phyloP scores from a whole-genome alignment of 2,888 invertebrate species.

The Spodoptera littoralis region DNA sequence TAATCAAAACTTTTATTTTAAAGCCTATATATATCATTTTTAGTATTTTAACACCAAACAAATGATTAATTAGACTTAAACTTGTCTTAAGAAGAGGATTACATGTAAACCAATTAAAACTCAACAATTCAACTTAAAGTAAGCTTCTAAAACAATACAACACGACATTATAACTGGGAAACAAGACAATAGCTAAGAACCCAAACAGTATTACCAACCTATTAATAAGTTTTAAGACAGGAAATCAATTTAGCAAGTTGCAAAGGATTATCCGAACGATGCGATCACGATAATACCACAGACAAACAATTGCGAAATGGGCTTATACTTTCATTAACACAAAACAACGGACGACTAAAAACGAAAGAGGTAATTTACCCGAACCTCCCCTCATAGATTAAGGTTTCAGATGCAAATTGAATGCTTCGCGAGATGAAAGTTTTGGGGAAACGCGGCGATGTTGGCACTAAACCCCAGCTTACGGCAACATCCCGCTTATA shows the following conservation, averaged over 20 bases:
- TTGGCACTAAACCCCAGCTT: conserved; percentile 63
- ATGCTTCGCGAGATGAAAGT: conserved; percentile 74
- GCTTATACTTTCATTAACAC: conserved; percentile 69
- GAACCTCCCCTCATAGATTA: conserved; percentile 64
- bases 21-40: no score
- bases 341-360: conserved; percentile 49
- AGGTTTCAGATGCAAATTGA: conserved; percentile 80
- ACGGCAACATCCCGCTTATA: conserved; percentile 60
- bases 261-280: conserved; percentile 55
- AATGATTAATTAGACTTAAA: no score
- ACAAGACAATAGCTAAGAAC: conserved; percentile 38
- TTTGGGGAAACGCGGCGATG: conserved; percentile 58
- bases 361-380: conserved; percentile 53
- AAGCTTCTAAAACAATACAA: conserved; percentile 30
- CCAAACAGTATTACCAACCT: conserved; percentile 49
- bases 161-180: conserved; percentile 32
- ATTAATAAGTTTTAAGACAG: conserved; percentile 59
- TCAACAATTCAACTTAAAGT: conserved; percentile 8
- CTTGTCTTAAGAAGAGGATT: neutral
- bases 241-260: conserved; percentile 60
- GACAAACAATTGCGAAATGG: conserved; percentile 64
- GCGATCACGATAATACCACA: conserved; percentile 56
- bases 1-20: no score
- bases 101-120: conserved; percentile 7
- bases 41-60: no score